A percentile compares a stretch with the other conserved stretches of the same genome.
phyloP scores from a whole-genome alignment of 2,888 invertebrate species.

The Camponotus fellah region DNA sequence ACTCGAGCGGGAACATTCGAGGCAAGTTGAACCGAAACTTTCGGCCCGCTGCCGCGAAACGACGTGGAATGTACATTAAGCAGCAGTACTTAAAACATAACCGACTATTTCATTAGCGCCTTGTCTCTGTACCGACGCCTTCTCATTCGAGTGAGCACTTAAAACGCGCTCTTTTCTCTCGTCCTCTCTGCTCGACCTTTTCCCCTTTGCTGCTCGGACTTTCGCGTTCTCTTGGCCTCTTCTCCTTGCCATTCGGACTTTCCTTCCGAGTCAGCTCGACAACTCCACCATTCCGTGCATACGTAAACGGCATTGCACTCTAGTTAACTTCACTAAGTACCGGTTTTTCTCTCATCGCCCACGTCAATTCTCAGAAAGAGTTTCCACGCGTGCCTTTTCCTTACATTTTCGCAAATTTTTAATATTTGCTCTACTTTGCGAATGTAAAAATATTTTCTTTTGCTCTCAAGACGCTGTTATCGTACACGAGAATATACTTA shows the following conservation, averaged over 20 bases:
- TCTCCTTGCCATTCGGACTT: constrained; percentile 37
- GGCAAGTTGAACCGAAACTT: constrained; percentile 71
- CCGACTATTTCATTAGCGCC: constrained; percentile 79
- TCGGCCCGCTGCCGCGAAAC: constrained; percentile 66
- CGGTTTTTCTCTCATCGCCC: constrained; percentile 63
- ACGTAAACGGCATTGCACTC: constrained; percentile 73
- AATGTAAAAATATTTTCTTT: background rate
- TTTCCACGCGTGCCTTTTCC: constrained; percentile 24
- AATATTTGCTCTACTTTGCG: constrained; percentile 5
- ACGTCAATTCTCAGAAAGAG: constrained; percentile 2
- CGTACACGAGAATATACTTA: background rate
- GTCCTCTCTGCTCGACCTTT: constrained; percentile 6
- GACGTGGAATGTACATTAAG: constrained; percentile 72
- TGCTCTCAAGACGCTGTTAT: background rate
- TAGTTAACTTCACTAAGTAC: constrained; percentile 73
- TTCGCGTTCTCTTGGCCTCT: constrained; percentile 27
- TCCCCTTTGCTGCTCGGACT: constrained; percentile 42
- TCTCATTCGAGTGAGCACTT: constrained; percentile 68
- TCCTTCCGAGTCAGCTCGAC: constrained; percentile 40
- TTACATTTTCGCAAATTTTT: constrained; percentile 17
- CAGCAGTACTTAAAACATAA: constrained; percentile 77
- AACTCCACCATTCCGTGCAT: constrained; percentile 69
- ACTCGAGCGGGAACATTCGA: constrained; percentile 47
- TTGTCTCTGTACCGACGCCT: constrained; percentile 69
- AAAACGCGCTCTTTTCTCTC: constrained; percentile 68